Base-by-base conservation (phyloP, 2,888 invertebrate species). In the Pseudococcus longispinus region DNA sequence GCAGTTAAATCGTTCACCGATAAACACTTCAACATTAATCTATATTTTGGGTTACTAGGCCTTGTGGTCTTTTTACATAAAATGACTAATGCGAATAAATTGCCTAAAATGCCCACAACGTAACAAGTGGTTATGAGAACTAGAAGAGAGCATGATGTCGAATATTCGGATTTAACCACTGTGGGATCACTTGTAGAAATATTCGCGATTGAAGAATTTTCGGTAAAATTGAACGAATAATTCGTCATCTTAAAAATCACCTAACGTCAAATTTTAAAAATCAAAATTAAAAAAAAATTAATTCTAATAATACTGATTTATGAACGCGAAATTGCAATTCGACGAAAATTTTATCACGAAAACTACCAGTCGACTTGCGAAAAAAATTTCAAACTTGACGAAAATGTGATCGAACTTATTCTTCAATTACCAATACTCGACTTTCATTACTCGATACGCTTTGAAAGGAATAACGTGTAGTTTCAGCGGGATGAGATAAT, bases 1-100 rank as follows among this genome's bases (percentile, higher is more conserved):
- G 96, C 96, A 70, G 96, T 93, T 87, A 96, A 92, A 91, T 97
- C 96, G 90, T 96, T 96, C 84, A 93, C 93, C 44, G 95, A 94
- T 88, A 97, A 91, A 89, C 95, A 95, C 37, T 95, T 94, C 88
- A 95, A 91, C 93, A 96, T 94, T 89, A 96, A 91, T 89, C 95
- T 92, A 91, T 96, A 96, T 90, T 96, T 96, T 88, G 94, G 93
- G 90, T 96, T 96, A 89, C 95, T 92, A 65, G 94, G 93, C 84
- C 91, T 93, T 89, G 94, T 93, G 91, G 95, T 94, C 0, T 93
- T 93, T 88, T 93, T 92, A 89, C 94, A 92, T 89, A 97, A 92
- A 88, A 95, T 95, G 85, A 94, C 91, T 85, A 97, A 92, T 8
- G 96, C 96, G n/a, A 94, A 92, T 13, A 94, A 92, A 90, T 96